Evolutionary conservation across 2,113 vertebrate genomes (phyloP).

Genomic region (Balaenoptera acutorostrata): DNA sequence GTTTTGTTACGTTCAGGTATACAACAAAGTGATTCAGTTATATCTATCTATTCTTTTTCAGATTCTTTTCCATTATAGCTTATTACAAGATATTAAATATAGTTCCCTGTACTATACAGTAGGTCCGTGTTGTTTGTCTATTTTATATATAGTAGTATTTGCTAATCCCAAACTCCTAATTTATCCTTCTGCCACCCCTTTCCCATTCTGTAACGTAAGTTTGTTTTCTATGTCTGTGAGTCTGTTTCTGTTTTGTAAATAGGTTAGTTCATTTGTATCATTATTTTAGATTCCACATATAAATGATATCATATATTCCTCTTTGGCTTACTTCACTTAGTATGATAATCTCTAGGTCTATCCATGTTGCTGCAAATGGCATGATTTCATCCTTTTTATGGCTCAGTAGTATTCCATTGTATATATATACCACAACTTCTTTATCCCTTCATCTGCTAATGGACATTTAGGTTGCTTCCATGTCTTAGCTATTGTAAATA

Average conservation of each 20-base stretch:
- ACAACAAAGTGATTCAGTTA: background rate
- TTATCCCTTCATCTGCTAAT: background rate
- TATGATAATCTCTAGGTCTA: background rate
- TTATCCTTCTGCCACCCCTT: background rate
- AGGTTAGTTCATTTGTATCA: background rate
- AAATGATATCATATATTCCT: background rate
- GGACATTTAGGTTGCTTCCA: background rate
- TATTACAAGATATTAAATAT: background rate
- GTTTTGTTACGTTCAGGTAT: background rate
- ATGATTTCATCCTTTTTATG: background rate
- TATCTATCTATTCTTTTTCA: background rate
- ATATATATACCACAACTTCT: background rate
- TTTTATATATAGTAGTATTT: background rate
- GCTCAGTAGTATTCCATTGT: background rate
- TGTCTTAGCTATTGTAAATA: background rate
- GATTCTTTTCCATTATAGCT: background rate
- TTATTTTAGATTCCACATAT: background rate
- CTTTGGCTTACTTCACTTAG: background rate
- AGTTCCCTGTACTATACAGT: background rate
- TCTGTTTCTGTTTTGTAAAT: background rate
- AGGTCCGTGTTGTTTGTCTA: background rate
- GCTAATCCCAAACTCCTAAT: background rate
- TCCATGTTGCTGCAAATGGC: background rate
- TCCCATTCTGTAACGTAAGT: background rate
- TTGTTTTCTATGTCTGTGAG: background rate